Conservation (phyloP, 2,888 invertebrate genomes). For the Amphiduros pacificus region DNA sequence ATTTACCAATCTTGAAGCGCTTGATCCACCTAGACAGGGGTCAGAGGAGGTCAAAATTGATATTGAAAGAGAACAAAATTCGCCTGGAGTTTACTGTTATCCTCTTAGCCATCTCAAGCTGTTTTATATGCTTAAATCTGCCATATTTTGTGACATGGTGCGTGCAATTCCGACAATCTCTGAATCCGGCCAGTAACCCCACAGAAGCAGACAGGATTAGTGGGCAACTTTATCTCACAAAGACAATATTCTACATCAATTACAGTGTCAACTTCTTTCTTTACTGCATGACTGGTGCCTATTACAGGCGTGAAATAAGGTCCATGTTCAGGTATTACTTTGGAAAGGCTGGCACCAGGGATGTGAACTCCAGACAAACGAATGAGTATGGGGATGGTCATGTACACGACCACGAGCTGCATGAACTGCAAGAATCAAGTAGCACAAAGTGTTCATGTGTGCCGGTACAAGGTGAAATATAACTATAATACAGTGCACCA, state of each 20-base stretch:
- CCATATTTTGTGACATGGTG: constrained; percentile 53
- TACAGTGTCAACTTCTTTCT: constrained; percentile 53
- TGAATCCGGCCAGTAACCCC: constrained; percentile 7
- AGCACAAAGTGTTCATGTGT: too few species aligned
- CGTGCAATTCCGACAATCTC: constrained; percentile 25
- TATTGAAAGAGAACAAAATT: constrained; percentile 19
- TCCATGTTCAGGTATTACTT: constrained; percentile 16
- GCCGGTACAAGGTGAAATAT: too few species aligned
- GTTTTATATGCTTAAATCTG: constrained; percentile 50
- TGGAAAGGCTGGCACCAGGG: not conserved
- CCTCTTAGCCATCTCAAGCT: constrained; percentile 49
- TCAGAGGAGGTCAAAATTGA: constrained; percentile 9
- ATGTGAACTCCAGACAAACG: not conserved
- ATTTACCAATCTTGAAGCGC: constrained; percentile 46
- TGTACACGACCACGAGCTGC: not conserved
- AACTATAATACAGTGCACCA: too few species aligned
- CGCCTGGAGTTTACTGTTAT: constrained; percentile 49
- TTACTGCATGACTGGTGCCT: constrained; percentile 50
- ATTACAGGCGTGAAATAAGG: constrained; percentile 46
- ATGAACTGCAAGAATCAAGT: too few species aligned
- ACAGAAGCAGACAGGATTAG: constrained; percentile 11
- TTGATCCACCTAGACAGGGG: constrained; percentile 30
- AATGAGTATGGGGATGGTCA: not conserved
- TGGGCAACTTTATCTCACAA: constrained; percentile 11
- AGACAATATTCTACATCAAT: constrained; percentile 32